Base-by-base conservation (phyloP, 2,888 invertebrate genomes). In the Eupithecia dodoneata region DNA sequence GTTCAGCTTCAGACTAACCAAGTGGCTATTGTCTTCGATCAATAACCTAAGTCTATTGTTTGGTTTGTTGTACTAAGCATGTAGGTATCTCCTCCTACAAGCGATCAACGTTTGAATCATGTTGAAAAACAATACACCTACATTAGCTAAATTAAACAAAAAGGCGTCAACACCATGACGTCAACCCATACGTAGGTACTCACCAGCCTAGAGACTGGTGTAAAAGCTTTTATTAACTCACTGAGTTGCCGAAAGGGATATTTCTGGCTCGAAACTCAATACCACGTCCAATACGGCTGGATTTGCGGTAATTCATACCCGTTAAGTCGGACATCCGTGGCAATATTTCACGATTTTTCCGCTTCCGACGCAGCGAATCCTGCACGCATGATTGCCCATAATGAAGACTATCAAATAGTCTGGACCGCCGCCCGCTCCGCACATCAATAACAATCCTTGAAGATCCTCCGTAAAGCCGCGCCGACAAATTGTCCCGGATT, bases 381-480 rank as follows among this genome's bases (percentile, higher is more conserved):
- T 83, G 84, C 88, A 92, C 91, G 92, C 92, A 90, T 91, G 93
- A 91, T 91, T 90, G 88, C 86, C 86, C 88, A 84, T 91, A 90
- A 92, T 91, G 89, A 92, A 92, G 91, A 89, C 90, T 90, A 92
- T 91, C 88, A 85, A 88, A 90, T 88, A 87, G 88, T 84, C 84
- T 83, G 83, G 79, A 76, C 83, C 80, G 81, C 83, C 82, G 77
- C 81, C 72, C 85, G 86, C 83, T 85, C 85, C 84, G 82, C 87
- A 84, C 92, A 93, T 93, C 91, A 92, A 93, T 94, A 93, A 92
- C 92, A 93, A 92, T 92, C 89, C 89, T 85, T 86, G 78, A 86
- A 88, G 88, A 91, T 91, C 91, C 89, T 89, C 90, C 86, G 86
- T 89, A 87, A 90, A 90, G 87, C 90, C 88, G 84, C 86, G 88